These are phyloP conservation scores for Intellagama lesueurii DNA, from an alignment of 2,797 vertebrate genomes.

Conservation along the genomic window DNA sequence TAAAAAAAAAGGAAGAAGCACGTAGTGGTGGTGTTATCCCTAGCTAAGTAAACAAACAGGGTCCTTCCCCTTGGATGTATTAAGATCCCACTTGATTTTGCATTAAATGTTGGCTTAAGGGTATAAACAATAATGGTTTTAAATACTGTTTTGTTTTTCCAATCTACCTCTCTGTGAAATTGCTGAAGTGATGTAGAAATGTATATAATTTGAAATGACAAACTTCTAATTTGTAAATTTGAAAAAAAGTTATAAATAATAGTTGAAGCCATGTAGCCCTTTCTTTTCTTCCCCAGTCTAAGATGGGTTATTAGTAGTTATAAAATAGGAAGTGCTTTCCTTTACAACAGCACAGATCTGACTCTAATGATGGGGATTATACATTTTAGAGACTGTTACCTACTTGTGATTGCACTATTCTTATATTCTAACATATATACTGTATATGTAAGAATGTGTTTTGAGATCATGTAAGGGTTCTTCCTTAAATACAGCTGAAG, in stretches of 20 bases:
- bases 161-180: background rate
- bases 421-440: too few relatives aligned
- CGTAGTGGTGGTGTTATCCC: background rate
- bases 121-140: background rate
- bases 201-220: background rate
- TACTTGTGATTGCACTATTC: too few relatives aligned
- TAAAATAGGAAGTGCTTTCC: background rate
- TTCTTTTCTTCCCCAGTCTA: too few relatives aligned
- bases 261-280: too few relatives aligned
- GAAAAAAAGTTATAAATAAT: background rate
- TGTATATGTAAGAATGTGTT: background rate
- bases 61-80: background rate
- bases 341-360: background rate
- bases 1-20: background rate
- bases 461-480: background rate
- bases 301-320: background rate
- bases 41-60: background rate
- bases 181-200: background rate
- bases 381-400: too few relatives aligned
- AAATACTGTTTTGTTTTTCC: background rate
- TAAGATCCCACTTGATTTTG: background rate
- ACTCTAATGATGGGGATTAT: background rate
- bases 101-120: background rate
- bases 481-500: background rate
- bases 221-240: background rate